Percentiles rank a stretch among this genome's conserved stretches.
Conservation (phyloP, 2,888 invertebrate species). For the Agriopis aurantiaria region DNA sequence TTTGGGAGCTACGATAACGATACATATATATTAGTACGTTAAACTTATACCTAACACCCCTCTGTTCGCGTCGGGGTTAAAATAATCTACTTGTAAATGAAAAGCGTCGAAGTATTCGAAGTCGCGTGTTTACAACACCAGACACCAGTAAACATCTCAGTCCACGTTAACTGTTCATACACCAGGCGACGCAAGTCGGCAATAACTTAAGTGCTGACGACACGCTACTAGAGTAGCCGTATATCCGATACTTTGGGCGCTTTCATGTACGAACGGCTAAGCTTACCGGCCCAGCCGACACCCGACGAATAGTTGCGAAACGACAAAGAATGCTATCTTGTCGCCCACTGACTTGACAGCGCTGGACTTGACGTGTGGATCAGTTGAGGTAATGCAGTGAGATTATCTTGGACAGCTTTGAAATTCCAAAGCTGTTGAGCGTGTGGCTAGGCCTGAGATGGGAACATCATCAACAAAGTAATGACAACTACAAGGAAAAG, state of each 20-base stretch:
- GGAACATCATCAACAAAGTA: too few species aligned
- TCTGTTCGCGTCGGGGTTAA: too few species aligned
- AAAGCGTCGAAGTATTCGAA: neutral
- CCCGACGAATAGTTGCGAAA: constrained; percentile 18
- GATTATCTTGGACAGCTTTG: neutral
- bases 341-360: constrained; percentile 27
- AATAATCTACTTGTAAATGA: neutral
- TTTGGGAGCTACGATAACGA: too few species aligned
- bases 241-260: neutral
- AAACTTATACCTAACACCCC: too few species aligned
- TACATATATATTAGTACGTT: too few species aligned
- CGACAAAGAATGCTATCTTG: constrained; percentile 19
- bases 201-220: too few species aligned
- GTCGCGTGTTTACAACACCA: neutral
- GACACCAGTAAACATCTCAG: neutral
- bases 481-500: too few species aligned
- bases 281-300: neutral
- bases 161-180: neutral
- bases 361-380: constrained; percentile 13
- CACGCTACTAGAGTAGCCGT: neutral
- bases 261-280: neutral
- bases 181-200: neutral
- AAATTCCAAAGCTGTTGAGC: too few species aligned
- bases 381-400: neutral
- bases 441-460: too few species aligned